Percentiles rank a stretch among this genome's conserved stretches.
Conservation (phyloP, 2,797 vertebrate species). For the Sciurus vulgaris region DNA sequence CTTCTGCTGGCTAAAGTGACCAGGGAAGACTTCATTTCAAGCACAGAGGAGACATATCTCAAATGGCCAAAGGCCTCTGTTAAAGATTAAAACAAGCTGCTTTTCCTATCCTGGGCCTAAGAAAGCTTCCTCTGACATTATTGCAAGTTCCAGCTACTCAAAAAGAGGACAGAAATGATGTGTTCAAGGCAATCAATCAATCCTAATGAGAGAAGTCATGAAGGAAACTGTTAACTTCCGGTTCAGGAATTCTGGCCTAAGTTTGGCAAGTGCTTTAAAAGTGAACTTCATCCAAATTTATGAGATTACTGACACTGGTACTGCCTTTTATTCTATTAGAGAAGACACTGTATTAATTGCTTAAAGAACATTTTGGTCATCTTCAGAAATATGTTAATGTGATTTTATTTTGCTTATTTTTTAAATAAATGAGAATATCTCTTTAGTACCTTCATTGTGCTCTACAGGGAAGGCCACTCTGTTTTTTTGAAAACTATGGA, state of each 20-base stretch:
- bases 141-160: neutral
- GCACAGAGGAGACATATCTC: slow-evolving; percentile 5
- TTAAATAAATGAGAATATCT: neutral
- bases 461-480: neutral
- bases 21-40: slow-evolving; percentile 14
- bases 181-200: neutral
- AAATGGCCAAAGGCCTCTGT: neutral
- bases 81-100: neutral
- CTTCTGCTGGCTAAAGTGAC: neutral
- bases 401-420: slow-evolving; percentile 2
- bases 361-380: neutral
- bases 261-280: neutral
- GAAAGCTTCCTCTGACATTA: neutral
- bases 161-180: neutral
- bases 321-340: neutral
- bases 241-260: neutral
- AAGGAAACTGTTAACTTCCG: neutral
- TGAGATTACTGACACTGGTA: neutral
- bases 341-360: neutral
- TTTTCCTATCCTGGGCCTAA: slow-evolving; percentile 10
- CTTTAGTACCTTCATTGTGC: neutral
- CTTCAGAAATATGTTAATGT: neutral
- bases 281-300: neutral
- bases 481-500: neutral
- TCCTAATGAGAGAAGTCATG: neutral